Conservation (phyloP, 2,797 vertebrate species). For the Neoniphon sammara region DNA sequence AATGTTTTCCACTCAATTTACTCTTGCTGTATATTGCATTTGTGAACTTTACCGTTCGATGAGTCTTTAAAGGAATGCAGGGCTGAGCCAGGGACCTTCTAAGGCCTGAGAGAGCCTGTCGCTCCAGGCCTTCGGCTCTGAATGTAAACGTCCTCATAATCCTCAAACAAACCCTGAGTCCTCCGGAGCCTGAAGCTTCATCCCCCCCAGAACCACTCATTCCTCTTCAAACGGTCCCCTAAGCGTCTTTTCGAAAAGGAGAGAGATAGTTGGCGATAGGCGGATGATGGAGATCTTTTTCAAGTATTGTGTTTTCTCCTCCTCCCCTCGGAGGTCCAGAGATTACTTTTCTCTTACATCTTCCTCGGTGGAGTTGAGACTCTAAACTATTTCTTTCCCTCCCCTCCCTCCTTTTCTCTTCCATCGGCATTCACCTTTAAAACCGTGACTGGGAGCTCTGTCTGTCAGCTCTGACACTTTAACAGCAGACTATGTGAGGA, state of each 20-base stretch:
- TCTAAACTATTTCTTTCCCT: conserved; percentile 28
- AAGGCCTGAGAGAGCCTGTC: conserved; percentile 36
- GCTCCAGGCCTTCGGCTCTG: conserved; percentile 58
- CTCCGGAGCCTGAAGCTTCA: conserved; percentile 62
- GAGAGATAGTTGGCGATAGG: conserved; percentile 51
- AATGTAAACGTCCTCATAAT: conserved; percentile 74
- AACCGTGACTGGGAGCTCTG: neutral
- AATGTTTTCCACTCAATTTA: neutral
- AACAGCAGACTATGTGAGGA: too few species aligned
- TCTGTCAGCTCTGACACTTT: neutral
- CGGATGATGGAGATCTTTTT: conserved; percentile 63
- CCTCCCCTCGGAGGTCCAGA: conserved; percentile 22
- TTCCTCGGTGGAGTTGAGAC: conserved; percentile 21
- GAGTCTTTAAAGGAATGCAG: conserved; percentile 45
- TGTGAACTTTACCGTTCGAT: conserved; percentile 50
- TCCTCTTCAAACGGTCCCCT: conserved; percentile 76
- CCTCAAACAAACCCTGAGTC: conserved; percentile 78
- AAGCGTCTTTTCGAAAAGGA: conserved; percentile 31
- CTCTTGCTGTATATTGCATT: neutral
- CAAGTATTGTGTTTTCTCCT: conserved; percentile 41
- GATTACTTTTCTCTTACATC: conserved; percentile 61
- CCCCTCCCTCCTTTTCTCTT: neutral
- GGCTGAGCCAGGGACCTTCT: conserved; percentile 41
- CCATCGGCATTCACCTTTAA: too few species aligned
- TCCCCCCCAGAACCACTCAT: conserved; percentile 64